These are phyloP conservation scores for Sakesphorus luctuosus DNA, from an alignment of 2,113 vertebrate genomes.

Conservation along the genomic window DNA sequence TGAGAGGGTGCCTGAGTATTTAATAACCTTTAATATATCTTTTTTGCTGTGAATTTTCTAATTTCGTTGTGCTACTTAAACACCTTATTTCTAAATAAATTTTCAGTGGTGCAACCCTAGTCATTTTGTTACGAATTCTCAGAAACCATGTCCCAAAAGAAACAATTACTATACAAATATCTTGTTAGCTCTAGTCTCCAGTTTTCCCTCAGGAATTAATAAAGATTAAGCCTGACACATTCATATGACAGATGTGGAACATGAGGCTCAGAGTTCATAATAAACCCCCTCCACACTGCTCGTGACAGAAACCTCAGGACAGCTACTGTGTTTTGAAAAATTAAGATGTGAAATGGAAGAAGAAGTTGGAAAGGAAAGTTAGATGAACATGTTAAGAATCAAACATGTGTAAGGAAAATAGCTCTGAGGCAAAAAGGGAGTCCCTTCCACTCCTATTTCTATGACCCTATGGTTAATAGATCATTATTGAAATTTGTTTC, in stretches of 20 bases:
- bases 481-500: neutral
- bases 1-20: neutral
- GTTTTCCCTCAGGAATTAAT: neutral
- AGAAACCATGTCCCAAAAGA: slow-evolving; percentile 20
- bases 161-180: slow-evolving; percentile 45
- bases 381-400: neutral
- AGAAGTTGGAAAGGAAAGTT: neutral
- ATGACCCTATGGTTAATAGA: neutral
- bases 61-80: slow-evolving; percentile 1
- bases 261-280: neutral
- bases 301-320: neutral
- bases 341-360: neutral
- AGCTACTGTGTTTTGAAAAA: neutral
- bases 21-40: neutral
- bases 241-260: neutral
- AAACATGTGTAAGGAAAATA: neutral
- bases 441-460: neutral
- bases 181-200: neutral
- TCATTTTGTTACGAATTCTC: slow-evolving; percentile 5
- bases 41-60: neutral
- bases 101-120: neutral
- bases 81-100: slow-evolving; percentile 22
- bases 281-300: neutral
- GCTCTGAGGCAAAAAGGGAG: neutral
- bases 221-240: slow-evolving; percentile 22